Base-by-base conservation (phyloP, 2,888 invertebrate genomes). In the Cyclophora punctaria region DNA sequence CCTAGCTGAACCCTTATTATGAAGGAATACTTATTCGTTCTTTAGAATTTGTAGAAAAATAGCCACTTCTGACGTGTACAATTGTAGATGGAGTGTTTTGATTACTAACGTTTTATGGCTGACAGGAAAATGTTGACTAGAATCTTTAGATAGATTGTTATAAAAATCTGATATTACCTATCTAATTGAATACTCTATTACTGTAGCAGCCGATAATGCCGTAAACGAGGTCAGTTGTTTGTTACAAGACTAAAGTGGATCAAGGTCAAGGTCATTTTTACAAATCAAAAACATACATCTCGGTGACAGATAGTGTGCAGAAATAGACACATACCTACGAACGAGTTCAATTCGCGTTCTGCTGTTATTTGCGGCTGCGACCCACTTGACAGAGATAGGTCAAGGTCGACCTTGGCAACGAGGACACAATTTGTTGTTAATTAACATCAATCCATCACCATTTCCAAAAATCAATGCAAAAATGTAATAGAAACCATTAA, bases 221-320 rank as follows among this genome's bases (percentile, higher is more conserved):
- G 79, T 80, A 80, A 86, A 85, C 85, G 87, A 86, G 87, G 87
- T 83, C 87, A 85, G 73, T 66, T 67, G 78, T 85, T 85, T 84
- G 84, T 81, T 80, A 84, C 81, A 78, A 67, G 72, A 72, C 75
- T 73, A 79, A 87, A 84, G 73, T 85, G 82, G 87, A 87, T 88
- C 87, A 88, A 86, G 87, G 87, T 88, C 87, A 87, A 86, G 86
- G 87, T 85, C 87, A 86, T 80, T 85, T 82, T 84, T 84, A 86
- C 84, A 83, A 86, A 84, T 83, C 80, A 85, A 84, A 83, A 83
- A 76, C 77, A 81, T 71, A 75, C 70, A 72, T 75, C 69, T 75
- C 66, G 53, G 76, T 78, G 83, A 84, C 81, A 84, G 80, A 80
- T 74, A 78, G 64, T 65, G 77, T 63, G 73, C 80, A 78, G 71